Conservation (phyloP, 2,113 vertebrate genomes). For the Bombycilla garrulus region DNA sequence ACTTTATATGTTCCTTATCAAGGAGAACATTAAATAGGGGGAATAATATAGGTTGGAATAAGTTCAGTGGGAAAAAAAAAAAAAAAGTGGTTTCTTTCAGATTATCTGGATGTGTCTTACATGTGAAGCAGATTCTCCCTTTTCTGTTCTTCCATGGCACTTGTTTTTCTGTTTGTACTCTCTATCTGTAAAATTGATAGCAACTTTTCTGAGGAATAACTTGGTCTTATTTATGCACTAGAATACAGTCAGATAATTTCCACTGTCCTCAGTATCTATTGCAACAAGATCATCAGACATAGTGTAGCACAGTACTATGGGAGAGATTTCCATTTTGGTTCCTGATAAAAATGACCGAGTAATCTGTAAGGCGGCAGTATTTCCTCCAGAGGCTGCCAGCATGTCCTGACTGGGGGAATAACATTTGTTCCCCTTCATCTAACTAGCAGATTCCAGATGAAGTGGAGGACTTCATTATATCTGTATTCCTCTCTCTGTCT, state of each 20-base stretch:
- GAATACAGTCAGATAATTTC: neutral
- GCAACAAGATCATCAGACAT: neutral
- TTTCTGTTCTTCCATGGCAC: neutral
- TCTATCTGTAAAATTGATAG: neutral
- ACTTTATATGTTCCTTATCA: neutral
- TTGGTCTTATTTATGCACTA: neutral
- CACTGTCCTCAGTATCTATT: neutral
- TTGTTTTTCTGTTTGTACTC: neutral
- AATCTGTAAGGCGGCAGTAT: neutral
- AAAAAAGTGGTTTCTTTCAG: neutral
- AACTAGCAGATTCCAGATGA: neutral
- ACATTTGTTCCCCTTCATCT: neutral
- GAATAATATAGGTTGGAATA: neutral
- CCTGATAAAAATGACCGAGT: neutral
- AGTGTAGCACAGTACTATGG: neutral
- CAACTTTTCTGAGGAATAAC: neutral
- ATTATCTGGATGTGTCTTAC: neutral
- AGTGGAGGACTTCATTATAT: neutral
- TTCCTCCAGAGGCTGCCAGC: neutral
- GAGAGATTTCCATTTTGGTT: neutral
- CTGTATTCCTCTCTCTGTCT: neutral
- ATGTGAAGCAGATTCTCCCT: neutral
- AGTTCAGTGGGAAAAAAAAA: neutral
- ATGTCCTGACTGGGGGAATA: neutral
- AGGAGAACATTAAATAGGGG: neutral